Evolutionary conservation across 2,888 invertebrate genomes (phyloP).

Genomic region (Itoplectis maculator): DNA sequence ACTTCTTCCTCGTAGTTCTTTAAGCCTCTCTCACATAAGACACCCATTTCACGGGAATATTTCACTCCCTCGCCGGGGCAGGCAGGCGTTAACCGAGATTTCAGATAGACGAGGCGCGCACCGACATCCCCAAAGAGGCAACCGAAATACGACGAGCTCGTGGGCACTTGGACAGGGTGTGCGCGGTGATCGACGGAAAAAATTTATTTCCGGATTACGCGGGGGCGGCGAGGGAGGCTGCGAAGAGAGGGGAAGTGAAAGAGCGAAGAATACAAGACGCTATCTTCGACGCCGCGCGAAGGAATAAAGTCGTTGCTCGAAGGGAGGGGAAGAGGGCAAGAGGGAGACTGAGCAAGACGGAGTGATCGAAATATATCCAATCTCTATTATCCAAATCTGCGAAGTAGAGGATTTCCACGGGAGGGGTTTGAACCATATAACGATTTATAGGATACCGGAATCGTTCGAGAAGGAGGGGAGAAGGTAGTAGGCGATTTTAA

Average conservation of each 20-base stretch:
- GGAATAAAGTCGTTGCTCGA: slow-evolving; percentile 36
- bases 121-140: slow-evolving; percentile 21
- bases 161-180: slow-evolving; percentile 12
- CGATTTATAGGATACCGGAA: slow-evolving; percentile 32
- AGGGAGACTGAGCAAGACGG: slow-evolving; percentile 33
- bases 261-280: slow-evolving; percentile 42
- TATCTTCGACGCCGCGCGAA: slow-evolving; percentile 18
- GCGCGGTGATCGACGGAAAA: slow-evolving; percentile 64
- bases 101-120: slow-evolving; percentile 36
- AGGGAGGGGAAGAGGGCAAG: background rate
- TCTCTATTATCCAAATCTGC: slow-evolving; percentile 52
- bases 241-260: slow-evolving; percentile 6
- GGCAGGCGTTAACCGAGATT: slow-evolving; percentile 43
- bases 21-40: background rate
- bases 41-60: slow-evolving; percentile 8
- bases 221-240: slow-evolving; percentile 1
- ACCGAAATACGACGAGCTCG: slow-evolving; percentile 12
- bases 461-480: background rate
- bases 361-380: slow-evolving; percentile 55
- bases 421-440: slow-evolving; percentile 37
- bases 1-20: background rate
- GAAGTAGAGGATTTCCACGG: slow-evolving; percentile 25
- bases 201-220: slow-evolving; percentile 77
- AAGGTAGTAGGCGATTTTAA: slow-evolving; percentile 8
- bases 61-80: background rate